Percentiles rank a stretch among this genome's conserved stretches.
These are phyloP conservation scores for Phyllostomus hastatus DNA, from an alignment of 2,113 vertebrate genomes.

Conservation along the genomic window DNA sequence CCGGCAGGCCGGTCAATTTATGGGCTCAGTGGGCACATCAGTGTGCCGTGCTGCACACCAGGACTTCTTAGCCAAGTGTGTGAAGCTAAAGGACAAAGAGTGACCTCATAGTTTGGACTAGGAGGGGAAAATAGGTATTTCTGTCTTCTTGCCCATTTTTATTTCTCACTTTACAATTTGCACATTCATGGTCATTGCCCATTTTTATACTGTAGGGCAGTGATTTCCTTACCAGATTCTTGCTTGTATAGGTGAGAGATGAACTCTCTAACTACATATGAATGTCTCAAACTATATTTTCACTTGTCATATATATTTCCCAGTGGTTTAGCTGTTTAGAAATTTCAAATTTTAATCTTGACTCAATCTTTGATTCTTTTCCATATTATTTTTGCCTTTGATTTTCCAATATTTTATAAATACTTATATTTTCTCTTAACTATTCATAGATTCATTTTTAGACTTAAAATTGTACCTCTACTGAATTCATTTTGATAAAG, in stretches of 20 bases:
- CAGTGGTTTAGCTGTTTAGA: neutral
- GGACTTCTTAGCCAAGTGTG: neutral
- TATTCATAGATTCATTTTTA: neutral
- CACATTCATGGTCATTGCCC: neutral
- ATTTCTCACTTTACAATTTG: neutral
- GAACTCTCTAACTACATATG: neutral
- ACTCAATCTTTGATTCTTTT: neutral
- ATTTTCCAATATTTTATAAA: neutral
- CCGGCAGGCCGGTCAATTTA: neutral
- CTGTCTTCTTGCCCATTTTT: neutral
- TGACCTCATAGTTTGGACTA: neutral
- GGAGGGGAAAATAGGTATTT: neutral
- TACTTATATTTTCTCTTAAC: neutral
- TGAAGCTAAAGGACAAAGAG: neutral
- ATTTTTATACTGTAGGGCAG: neutral
- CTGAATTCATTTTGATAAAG: neutral
- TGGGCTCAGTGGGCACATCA: neutral
- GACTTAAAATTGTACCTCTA: neutral
- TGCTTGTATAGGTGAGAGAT: neutral
- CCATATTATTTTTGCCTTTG: neutral
- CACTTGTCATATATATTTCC: neutral
- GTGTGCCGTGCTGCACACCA: neutral
- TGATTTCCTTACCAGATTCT: neutral
- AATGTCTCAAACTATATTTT: neutral
- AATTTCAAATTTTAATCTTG: neutral